Evolutionary conservation across 2,797 vertebrate genomes (phyloP).

Genomic region (Dicrostonyx torquatus): DNA sequence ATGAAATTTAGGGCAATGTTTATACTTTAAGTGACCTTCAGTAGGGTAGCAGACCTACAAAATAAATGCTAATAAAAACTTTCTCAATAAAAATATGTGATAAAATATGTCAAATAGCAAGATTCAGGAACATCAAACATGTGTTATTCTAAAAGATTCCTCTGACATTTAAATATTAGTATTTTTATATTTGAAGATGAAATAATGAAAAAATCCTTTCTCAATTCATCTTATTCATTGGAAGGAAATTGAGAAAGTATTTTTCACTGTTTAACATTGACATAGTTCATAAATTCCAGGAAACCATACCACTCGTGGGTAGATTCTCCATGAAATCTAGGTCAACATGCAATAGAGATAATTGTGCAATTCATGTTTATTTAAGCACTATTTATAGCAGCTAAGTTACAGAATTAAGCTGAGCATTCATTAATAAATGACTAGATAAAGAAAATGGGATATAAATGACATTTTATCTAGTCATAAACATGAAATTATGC

Average conservation of each 20-base stretch:
- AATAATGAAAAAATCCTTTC: slow-evolving; percentile 72
- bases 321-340: background rate
- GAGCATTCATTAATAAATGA: background rate
- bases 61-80: slow-evolving; percentile 31
- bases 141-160: slow-evolving; percentile 60
- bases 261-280: background rate
- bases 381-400: background rate
- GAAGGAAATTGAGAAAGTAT: background rate
- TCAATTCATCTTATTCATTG: slow-evolving; percentile 36
- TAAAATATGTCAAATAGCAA: slow-evolving; percentile 23
- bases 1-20: background rate
- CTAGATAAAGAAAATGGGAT: background rate
- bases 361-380: background rate
- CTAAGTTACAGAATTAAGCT: background rate
- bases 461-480: background rate
- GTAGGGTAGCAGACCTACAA: background rate
- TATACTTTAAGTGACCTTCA: slow-evolving; percentile 49
- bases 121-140: background rate
- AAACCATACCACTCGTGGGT: background rate
- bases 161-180: slow-evolving; percentile 72
- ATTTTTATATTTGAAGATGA: slow-evolving; percentile 67
- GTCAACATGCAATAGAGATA: background rate
- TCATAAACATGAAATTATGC: background rate
- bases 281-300: background rate
- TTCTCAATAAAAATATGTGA: slow-evolving; percentile 56